phyloP scores from a whole-genome alignment of 2,888 invertebrate genomes.

The Cylloceria caligata region DNA sequence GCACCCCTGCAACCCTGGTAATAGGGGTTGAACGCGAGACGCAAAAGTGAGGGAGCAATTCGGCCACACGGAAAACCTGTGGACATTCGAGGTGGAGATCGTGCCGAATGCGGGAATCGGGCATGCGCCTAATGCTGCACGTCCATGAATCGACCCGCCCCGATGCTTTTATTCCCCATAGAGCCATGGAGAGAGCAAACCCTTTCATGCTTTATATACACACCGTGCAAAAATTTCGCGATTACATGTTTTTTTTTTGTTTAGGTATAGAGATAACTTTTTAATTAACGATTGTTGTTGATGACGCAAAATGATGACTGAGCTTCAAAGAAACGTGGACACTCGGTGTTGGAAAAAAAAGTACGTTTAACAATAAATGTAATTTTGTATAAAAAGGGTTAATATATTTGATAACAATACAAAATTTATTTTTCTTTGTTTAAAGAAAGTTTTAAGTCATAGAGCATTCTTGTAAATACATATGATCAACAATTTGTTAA shows the following conservation, averaged over 20 bases:
- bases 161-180: conserved; percentile 74
- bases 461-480: no score
- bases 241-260: not conserved
- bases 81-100: conserved; percentile 35
- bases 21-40: conserved; percentile 60
- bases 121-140: conserved; percentile 80
- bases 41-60: conserved; percentile 43
- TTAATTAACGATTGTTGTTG: no score
- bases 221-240: not conserved
- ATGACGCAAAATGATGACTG: no score
- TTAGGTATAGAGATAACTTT: no score
- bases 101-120: conserved; percentile 70
- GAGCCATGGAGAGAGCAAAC: conserved; percentile 29
- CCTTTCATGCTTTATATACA: conserved; percentile 13
- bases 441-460: no score
- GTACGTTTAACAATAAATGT: no score
- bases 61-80: conserved; percentile 43
- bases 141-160: conserved; percentile 80
- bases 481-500: no score
- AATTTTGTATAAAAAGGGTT: no score
- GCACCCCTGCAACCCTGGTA: conserved; percentile 35
- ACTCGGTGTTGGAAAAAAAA: no score
- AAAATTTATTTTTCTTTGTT: no score
- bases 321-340: no score
- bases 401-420: no score